phyloP scores from a whole-genome alignment of 2,888 invertebrate species.

The Erebia ligea region DNA sequence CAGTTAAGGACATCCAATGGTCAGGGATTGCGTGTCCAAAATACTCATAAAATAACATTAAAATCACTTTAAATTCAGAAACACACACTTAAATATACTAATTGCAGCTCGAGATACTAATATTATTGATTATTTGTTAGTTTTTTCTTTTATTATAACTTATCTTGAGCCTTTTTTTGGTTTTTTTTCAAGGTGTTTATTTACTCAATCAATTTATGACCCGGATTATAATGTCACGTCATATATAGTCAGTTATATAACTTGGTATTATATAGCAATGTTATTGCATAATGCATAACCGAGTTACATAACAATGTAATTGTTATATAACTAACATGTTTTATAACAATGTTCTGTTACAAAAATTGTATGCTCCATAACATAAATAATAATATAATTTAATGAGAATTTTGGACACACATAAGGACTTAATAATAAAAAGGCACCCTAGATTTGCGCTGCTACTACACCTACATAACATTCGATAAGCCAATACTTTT shows the following conservation, averaged over 20 bases:
- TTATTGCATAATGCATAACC: neutral
- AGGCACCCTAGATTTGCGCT: constrained; percentile 41
- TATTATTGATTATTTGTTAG: neutral
- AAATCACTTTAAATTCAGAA: neutral
- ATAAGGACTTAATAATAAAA: constrained; percentile 32
- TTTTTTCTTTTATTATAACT: neutral
- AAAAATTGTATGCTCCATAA: neutral
- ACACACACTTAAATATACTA: neutral
- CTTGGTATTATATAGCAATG: neutral
- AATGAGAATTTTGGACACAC: constrained; percentile 23
- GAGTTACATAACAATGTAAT: no score
- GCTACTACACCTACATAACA: constrained; percentile 30
- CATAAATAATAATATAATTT: neutral
- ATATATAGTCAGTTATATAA: neutral
- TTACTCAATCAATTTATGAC: neutral
- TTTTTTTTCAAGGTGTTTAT: neutral
- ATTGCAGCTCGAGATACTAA: neutral
- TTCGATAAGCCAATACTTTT: constrained; percentile 13
- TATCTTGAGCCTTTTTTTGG: neutral
- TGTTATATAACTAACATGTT: neutral
- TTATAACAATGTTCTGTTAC: neutral
- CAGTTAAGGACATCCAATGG: constrained; percentile 41
- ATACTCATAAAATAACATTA: constrained; percentile 3
- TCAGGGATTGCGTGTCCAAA: constrained; percentile 13
- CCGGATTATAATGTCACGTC: neutral